These are phyloP conservation scores for Conopomorpha cramerella DNA, from an alignment of 1,140 invertebrate species.

Conservation along the genomic window DNA sequence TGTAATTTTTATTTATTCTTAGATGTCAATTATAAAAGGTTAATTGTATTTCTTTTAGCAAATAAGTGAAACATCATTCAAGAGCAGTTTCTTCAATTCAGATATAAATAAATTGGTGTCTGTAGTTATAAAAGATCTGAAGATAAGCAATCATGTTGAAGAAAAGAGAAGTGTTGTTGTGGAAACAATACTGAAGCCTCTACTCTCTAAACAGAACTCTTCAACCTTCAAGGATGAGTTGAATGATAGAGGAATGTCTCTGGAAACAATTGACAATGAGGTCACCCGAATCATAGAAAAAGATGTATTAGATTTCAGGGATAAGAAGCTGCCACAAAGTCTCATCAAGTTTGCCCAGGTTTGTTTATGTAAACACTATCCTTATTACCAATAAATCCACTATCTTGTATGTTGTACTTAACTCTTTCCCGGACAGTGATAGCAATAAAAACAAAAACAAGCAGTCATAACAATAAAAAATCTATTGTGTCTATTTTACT, in stretches of 20 bases:
- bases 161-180: conserved; percentile 38
- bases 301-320: conserved; percentile 68
- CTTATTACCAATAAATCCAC: too few species aligned
- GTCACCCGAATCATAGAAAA: too few species aligned
- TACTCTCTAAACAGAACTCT: conserved; percentile 53
- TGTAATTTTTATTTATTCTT: conserved; percentile 5
- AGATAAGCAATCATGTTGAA: conserved; percentile 81
- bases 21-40: not conserved
- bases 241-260: conserved; percentile 23
- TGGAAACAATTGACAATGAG: too few species aligned
- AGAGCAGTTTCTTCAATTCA: conserved; percentile 88
- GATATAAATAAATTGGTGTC: conserved; percentile 87
- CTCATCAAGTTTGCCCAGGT: conserved; percentile 84
- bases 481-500: too few species aligned
- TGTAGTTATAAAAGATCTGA: conserved; percentile 80
- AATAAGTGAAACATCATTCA: conserved; percentile 83
- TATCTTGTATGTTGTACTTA: too few species aligned
- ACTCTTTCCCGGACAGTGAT: too few species aligned
- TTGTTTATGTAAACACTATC: too few species aligned
- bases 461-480: too few species aligned
- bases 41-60: conserved; percentile 62
- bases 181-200: conserved; percentile 37
- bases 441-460: too few species aligned
- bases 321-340: conserved; percentile 75
- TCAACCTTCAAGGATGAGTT: conserved; percentile 14